Evolutionary conservation across 2,113 vertebrate species (phyloP), one percentile per base, ranked within the genome.

Genomic region (Apteryx mantelli): DNA sequence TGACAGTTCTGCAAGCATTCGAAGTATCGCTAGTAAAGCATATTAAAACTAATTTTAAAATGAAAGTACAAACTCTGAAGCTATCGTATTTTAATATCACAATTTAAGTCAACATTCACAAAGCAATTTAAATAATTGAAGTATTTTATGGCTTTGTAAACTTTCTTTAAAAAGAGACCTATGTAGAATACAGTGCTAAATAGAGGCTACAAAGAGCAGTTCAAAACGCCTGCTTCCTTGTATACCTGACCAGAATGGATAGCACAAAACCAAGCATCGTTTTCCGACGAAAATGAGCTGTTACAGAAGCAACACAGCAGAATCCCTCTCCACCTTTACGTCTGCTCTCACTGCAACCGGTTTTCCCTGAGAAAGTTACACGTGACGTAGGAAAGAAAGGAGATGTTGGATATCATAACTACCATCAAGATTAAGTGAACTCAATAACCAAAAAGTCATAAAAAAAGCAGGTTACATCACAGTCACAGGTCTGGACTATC

Each of bases 271-370:
- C 22, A 91, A 80, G 74, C n/a, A 86, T 48, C 20, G 18, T 60
- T 60, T 60, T 34, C 83, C 65, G 53, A 21, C 14, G 64, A 82
- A 85, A 90, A 64, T 56, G 1, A 77, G 55, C 71, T 13, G 2
- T 66, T 71, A 82, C 21, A 88, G 79, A 83, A 97, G 81, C 95
- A 94, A 97, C 75, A 91, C 93, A 82, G 87, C 87, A 95, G 75
- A 96, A 77, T 80, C 20, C 15, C 88, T 58, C 46, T 52, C 66
- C 56, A 58, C 34, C 13, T 40, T 9, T 7, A 6, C 21, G 34
- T 38, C 53, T 52, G 18, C 53, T 77, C 74, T 82, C 56, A 68
- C 28, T 68, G 55, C 77, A 69, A 12, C 36, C 8, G 13, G 25
- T 32, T 87, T 80, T 19, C 55, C 78, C 22, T 56, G 25, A 88